Base-by-base conservation (phyloP, 2,888 invertebrate genomes). In the Sesia bembeciformis region DNA sequence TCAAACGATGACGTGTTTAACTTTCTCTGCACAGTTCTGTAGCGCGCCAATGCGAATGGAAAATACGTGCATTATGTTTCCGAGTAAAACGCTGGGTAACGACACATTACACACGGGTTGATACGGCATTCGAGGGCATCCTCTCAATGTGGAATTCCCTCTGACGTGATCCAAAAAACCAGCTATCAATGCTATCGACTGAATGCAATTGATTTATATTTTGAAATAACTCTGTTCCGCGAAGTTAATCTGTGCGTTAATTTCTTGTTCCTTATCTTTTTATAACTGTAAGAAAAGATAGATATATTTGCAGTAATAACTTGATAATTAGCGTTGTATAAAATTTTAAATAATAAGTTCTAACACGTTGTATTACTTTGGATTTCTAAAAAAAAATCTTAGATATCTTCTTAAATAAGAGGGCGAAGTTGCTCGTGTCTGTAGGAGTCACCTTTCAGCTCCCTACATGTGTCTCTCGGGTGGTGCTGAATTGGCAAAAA, bases 1-100 rank as follows among this genome's bases (percentile, higher is more conserved):
- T 66, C 67, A 71, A 70, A 68, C 8, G 71, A 71, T 84, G 85
- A 84, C 78, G 80, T 72, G 75, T 64, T 60, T 59, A 70, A 79
- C 86, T 86, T 86, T 86, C 86, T 84, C 86, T 70, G 66, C 66
- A 39, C 46, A 5, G 46, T 8, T 39, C 38, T 38, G 50, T 38
- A 57, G 52, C 57, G 50, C 53, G 56, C 51, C 50, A 61, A 57
- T 58, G 62, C 60, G 65, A 65, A 8, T 72, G 76, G 82, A 73
- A 84, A 83, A 84, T 70, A 76, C 78, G 70, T 63, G 67, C 64
- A 67, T 65, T 67, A 68, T 50, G 50, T 50, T 50, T 38, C 7
- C 7, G 7, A 7, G 42, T 42, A 42, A 42, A 42, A 50, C 38
- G 39, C 7, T 50, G 8, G 39, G 38, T 50, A 50, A 50, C 38